phyloP scores from a whole-genome alignment of 2,797 vertebrate species.

The Craterocephalus amniculus region DNA sequence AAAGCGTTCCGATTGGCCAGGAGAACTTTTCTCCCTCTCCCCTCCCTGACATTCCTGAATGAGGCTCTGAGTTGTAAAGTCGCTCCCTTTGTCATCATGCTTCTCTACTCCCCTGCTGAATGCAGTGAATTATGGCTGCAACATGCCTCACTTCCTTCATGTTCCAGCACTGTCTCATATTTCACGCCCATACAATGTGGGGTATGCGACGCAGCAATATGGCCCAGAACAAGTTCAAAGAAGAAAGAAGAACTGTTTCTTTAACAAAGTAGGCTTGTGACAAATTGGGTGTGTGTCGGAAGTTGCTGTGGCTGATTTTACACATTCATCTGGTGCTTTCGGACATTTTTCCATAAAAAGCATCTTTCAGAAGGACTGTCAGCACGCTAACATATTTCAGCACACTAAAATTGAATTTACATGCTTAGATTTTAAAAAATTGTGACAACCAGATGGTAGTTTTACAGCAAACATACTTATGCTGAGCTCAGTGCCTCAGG shows the following conservation, averaged over 20 bases:
- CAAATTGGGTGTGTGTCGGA: slow-evolving; percentile 35
- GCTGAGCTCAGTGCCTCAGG: slow-evolving; percentile 39
- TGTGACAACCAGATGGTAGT: slow-evolving; percentile 62
- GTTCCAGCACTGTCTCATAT: slow-evolving; percentile 50
- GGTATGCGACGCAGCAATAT: neutral
- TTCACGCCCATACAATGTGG: slow-evolving; percentile 41
- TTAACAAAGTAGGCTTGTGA: slow-evolving; percentile 36
- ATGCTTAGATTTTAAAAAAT: slow-evolving; percentile 33
- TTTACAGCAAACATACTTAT: slow-evolving; percentile 47
- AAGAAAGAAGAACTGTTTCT: slow-evolving; percentile 1
- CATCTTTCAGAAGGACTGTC: slow-evolving; percentile 45
- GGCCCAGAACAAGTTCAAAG: slow-evolving; percentile 37
- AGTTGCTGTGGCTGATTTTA: slow-evolving; percentile 20
- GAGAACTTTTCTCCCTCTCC: slow-evolving; percentile 76
- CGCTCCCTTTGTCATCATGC: slow-evolving; percentile 69
- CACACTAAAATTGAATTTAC: slow-evolving; percentile 28
- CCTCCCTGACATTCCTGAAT: slow-evolving; percentile 78
- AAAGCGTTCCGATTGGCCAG: slow-evolving; percentile 86
- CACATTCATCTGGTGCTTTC: slow-evolving; percentile 31
- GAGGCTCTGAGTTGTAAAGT: slow-evolving; percentile 76
- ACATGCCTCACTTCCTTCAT: slow-evolving; percentile 56
- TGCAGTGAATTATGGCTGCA: slow-evolving; percentile 63
- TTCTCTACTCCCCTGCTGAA: slow-evolving; percentile 50
- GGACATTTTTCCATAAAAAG: slow-evolving; percentile 49
- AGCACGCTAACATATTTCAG: slow-evolving; percentile 43